phyloP scores from a whole-genome alignment of 2,113 vertebrate species.

The Anser brachyrhynchus region DNA sequence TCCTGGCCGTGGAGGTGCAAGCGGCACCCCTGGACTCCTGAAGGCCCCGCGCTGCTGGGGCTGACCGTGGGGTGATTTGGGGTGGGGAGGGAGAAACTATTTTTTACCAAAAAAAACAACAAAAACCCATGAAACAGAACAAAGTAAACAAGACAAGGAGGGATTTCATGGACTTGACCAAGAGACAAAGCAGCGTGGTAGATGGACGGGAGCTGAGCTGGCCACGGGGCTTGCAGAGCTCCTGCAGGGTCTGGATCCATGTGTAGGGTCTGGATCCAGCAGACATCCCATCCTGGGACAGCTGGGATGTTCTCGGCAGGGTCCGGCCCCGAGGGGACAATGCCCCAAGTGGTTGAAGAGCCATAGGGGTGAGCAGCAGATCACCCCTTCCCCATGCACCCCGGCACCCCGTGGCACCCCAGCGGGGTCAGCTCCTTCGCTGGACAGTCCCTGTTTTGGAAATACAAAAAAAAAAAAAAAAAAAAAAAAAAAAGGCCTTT shows the following conservation, averaged over 20 bases:
- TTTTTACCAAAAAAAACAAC: slow-evolving; percentile 34
- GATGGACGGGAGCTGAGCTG: background rate
- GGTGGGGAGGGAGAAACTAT: background rate
- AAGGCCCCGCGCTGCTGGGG: background rate
- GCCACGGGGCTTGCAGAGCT: background rate
- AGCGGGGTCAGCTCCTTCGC: background rate
- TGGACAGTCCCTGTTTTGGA: background rate
- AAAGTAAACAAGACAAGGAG: background rate
- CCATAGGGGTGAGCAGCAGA: slow-evolving; percentile 5
- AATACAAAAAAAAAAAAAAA: background rate
- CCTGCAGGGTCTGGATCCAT: background rate
- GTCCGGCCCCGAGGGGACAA: fast-evolving
- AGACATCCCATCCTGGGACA: background rate
- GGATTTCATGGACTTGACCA: background rate
- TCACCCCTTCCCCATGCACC: background rate
- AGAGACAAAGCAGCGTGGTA: background rate
- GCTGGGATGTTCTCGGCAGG: background rate
- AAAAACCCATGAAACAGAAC: background rate
- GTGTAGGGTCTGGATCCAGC: background rate
- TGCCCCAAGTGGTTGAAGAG: background rate
- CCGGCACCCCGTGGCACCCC: background rate
- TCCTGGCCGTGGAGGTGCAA: slow-evolving; percentile 62
- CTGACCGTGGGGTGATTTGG: background rate
- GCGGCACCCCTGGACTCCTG: slow-evolving; percentile 53
- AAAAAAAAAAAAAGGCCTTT: background rate